Evolutionary conservation across 1,140 invertebrate species (phyloP).

Genomic region (Drosophila pseudoobscura): DNA sequence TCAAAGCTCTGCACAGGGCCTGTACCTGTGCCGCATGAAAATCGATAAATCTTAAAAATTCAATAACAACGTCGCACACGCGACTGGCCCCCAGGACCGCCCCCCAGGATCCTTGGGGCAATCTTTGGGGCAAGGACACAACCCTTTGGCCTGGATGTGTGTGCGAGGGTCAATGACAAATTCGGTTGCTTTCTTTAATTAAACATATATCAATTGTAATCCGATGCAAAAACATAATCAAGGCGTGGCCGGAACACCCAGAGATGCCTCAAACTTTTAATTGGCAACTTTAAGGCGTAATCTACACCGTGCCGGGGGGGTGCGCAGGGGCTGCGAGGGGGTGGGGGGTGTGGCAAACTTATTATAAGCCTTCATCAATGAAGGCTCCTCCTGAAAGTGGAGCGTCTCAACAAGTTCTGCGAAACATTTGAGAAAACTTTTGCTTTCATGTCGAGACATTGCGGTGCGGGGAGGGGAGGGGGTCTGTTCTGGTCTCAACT

Average conservation of each 20-base stretch:
- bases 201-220: conserved; percentile 62
- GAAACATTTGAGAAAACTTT: conserved; percentile 56
- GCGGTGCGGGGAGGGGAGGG: too few species aligned
- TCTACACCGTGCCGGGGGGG: conserved; percentile 29
- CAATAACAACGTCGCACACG: conserved; percentile 73
- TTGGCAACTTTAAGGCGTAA: conserved; percentile 78
- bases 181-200: conserved; percentile 48
- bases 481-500: conserved; percentile 15
- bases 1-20: conserved; percentile 67
- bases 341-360: conserved; percentile 19
- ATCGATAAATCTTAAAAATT: conserved; percentile 81
- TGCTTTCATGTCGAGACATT: conserved; percentile 57
- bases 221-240: conserved; percentile 26
- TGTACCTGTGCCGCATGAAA: conserved; percentile 61
- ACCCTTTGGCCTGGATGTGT: conserved; percentile 17
- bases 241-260: conserved; percentile 1
- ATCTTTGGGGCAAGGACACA: conserved; percentile 39
- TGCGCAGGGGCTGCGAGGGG: too few species aligned
- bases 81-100: conserved; percentile 5
- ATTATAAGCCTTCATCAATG: conserved; percentile 72
- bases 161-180: conserved; percentile 71
- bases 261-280: conserved; percentile 68
- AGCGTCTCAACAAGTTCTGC: conserved; percentile 63
- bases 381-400: conserved; percentile 31
- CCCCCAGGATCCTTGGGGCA: not conserved